Conservation (phyloP, 1,140 invertebrate genomes). For the Eciton burchellii region DNA sequence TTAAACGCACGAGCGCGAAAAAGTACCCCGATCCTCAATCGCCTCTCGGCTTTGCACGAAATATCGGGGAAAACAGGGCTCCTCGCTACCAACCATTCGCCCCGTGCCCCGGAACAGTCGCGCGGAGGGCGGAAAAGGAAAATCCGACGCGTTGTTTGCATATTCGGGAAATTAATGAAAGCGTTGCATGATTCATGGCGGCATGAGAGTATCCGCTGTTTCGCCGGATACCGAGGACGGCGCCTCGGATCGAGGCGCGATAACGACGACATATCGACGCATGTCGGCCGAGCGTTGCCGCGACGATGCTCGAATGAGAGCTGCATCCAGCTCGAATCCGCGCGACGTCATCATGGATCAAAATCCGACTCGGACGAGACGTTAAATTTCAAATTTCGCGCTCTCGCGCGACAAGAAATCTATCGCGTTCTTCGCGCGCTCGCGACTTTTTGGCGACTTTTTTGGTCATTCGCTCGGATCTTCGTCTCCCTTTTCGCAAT, state of each 20-base stretch:
- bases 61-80: conserved; percentile 1
- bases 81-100: not conserved
- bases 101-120: conserved; percentile 12
- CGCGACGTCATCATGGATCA: not conserved
- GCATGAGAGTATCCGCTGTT: not conserved
- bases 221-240: conserved; percentile 24
- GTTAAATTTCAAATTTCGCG: not conserved
- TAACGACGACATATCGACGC: conserved; percentile 20
- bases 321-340: not conserved
- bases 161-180: conserved; percentile 58
- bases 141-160: conserved; percentile 37
- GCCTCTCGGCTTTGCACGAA: conserved; percentile 39
- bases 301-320: not conserved
- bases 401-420: not conserved
- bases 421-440: not conserved
- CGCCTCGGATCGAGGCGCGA: not conserved
- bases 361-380: not conserved
- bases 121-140: conserved; percentile 11
- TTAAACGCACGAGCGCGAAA: conserved; percentile 54
- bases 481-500: conserved; percentile 1
- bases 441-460: conserved; percentile 3
- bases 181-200: conserved; percentile 44
- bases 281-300: too few species aligned
- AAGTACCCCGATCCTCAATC: conserved; percentile 53
- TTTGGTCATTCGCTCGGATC: conserved; percentile 7